Evolutionary conservation across 2,113 vertebrate species (phyloP).

Genomic region (Falcunculus frontatus): DNA sequence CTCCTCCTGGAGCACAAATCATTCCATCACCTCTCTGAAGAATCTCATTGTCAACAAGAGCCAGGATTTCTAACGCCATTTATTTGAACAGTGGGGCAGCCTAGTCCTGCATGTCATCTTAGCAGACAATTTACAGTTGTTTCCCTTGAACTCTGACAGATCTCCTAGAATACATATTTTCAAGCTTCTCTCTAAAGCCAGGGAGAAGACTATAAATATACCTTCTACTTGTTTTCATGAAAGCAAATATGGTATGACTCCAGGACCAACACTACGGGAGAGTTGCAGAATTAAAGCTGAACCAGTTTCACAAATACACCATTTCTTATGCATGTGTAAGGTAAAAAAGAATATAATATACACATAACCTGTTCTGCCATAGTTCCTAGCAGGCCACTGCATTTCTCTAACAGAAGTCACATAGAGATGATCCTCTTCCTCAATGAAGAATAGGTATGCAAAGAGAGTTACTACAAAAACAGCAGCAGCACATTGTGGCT

Average conservation of each 20-base stretch:
- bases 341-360: background rate
- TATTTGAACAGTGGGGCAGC: background rate
- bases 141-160: background rate
- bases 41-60: background rate
- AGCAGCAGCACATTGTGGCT: background rate
- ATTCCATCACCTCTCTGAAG: background rate
- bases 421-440: background rate
- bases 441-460: background rate
- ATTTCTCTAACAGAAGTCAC: background rate
- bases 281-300: background rate
- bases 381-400: background rate
- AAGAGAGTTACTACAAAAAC: background rate
- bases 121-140: rapidly evolving
- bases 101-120: background rate
- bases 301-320: background rate
- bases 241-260: background rate
- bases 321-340: background rate
- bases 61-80: background rate
- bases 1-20: background rate
- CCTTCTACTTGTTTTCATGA: background rate
- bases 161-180: background rate
- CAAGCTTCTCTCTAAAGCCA: background rate
- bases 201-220: background rate
- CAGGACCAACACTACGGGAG: background rate
- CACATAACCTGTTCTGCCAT: background rate